A percentile compares a stretch with the other conserved stretches of the same genome.
These are phyloP conservation scores for Mus spretus DNA, from an alignment of 2,797 vertebrate genomes.

Conservation along the genomic window DNA sequence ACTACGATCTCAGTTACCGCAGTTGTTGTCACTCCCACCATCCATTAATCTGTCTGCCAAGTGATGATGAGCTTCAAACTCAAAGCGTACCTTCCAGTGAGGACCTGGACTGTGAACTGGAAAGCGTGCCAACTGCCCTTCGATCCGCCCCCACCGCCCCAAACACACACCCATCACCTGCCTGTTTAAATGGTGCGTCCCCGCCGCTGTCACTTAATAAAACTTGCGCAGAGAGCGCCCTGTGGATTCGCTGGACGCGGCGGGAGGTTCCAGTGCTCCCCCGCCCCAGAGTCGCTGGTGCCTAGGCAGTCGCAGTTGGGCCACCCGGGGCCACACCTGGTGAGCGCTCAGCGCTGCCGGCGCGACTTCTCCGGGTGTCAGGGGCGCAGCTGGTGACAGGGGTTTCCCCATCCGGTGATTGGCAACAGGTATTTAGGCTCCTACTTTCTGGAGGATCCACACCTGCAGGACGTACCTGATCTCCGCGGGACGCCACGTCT, in stretches of 20 bases:
- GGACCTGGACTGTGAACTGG: slow-evolving; percentile 36
- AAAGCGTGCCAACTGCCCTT: slow-evolving; percentile 68
- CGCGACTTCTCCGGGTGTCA: accelerated
- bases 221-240: background rate
- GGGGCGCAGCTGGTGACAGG: background rate
- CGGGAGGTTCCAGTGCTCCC: background rate
- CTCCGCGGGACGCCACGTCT: slow-evolving; percentile 19
- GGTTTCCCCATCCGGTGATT: background rate
- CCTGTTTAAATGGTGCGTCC: slow-evolving; percentile 37
- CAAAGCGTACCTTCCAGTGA: background rate
- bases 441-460: background rate
- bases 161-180: background rate
- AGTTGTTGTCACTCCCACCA: background rate
- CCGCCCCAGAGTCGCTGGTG: background rate
- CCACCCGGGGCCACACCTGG: background rate
- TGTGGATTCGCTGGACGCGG: background rate
- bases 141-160: background rate
- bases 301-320: background rate
- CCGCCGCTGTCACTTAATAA: background rate
- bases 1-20: background rate
- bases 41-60: slow-evolving; percentile 20
- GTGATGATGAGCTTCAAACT: background rate
- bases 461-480: slow-evolving; percentile 8
- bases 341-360: background rate
- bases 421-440: background rate